Conservation (phyloP, 2,797 vertebrate genomes). For the Trachops cirrhosus region DNA sequence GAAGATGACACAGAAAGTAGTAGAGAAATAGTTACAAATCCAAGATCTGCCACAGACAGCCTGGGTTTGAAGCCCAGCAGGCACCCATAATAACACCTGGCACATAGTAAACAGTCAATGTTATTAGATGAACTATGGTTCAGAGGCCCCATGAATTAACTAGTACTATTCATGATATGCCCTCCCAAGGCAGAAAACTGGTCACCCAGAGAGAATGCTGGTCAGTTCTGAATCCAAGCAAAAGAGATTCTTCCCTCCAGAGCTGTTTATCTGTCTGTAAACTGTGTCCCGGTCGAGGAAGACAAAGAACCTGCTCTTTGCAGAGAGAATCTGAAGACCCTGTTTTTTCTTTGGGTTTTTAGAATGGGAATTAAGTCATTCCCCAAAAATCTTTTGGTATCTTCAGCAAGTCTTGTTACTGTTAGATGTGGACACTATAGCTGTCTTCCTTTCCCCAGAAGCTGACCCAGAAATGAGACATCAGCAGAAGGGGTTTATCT, state of each 20-base stretch:
- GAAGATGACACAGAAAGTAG: background rate
- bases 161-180: background rate
- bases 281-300: accelerated
- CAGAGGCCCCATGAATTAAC: background rate
- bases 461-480: background rate
- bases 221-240: background rate
- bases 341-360: background rate
- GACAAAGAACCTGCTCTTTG: accelerated
- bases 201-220: accelerated
- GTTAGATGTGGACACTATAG: background rate
- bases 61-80: too few species aligned
- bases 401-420: background rate
- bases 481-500: background rate
- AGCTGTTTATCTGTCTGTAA: background rate
- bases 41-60: background rate
- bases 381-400: too few species aligned
- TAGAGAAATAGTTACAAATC: background rate
- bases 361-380: too few species aligned
- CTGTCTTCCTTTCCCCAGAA: too few species aligned
- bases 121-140: background rate
- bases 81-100: background rate
- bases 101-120: background rate
- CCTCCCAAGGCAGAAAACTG: background rate
- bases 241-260: background rate
- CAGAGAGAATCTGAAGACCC: background rate